Conservation (phyloP, 2,888 invertebrate species). For the Clepsis dumicolana region DNA sequence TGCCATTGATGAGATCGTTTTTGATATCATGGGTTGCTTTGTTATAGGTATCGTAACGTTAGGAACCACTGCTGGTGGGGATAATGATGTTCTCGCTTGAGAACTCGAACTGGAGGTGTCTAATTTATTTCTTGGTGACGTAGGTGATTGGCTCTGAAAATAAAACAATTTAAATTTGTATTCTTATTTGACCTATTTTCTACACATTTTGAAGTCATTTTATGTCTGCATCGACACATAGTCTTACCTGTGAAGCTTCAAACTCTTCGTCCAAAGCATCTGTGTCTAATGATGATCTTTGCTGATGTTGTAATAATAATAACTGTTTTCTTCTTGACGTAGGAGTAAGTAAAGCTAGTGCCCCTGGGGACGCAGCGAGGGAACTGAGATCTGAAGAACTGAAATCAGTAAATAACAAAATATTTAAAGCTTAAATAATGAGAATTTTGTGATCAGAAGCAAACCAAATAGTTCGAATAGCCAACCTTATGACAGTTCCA, state of each 20-base stretch:
- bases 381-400: slow-evolving; percentile 84
- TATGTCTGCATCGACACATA: neutral
- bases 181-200: too few relatives aligned
- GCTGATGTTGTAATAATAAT: slow-evolving; percentile 92
- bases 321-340: slow-evolving; percentile 92
- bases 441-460: neutral
- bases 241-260: slow-evolving; percentile 85
- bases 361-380: slow-evolving; percentile 83
- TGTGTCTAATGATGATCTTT: slow-evolving; percentile 94
- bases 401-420: slow-evolving; percentile 46
- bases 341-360: slow-evolving; percentile 89
- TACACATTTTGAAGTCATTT: too few relatives aligned
- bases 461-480: neutral
- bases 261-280: slow-evolving; percentile 92
- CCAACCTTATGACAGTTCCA: slow-evolving; percentile 84
- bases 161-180: neutral
- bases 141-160: slow-evolving; percentile 81
- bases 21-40: slow-evolving; percentile 79
- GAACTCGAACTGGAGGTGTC: slow-evolving; percentile 75
- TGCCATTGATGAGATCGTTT: slow-evolving; percentile 64
- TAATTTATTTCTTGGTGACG: slow-evolving; percentile 82
- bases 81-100: slow-evolving; percentile 71
- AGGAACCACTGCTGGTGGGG: slow-evolving; percentile 81
- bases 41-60: slow-evolving; percentile 77
- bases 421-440: neutral